Conservation (phyloP, 2,113 vertebrate species). For the Potamarius usumacintae region DNA sequence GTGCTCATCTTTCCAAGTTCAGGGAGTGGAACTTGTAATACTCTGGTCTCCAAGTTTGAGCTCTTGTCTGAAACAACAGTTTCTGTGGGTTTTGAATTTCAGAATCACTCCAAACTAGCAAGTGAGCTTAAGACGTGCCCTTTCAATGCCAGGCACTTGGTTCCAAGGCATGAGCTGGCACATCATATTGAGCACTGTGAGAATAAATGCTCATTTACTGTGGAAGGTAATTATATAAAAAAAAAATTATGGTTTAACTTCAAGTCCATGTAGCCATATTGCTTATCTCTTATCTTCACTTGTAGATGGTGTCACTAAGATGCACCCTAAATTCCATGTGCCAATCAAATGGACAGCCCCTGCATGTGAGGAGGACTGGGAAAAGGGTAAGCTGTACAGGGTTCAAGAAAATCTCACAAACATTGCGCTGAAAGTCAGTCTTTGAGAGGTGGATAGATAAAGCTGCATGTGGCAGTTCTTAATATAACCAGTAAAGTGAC, state of each 20-base stretch:
- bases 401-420: too few species aligned
- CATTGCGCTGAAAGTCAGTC: too few species aligned
- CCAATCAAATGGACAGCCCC: slow-evolving; percentile 62
- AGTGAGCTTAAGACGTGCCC: slow-evolving; percentile 75
- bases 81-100: not conserved
- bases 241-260: not conserved
- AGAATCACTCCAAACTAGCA: slow-evolving; percentile 78
- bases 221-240: slow-evolving; percentile 49
- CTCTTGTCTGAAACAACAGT: not conserved
- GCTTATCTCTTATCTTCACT: not conserved
- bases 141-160: slow-evolving; percentile 79
- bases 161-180: slow-evolving; percentile 69
- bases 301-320: slow-evolving; percentile 22
- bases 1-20: not conserved
- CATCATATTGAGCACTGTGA: slow-evolving; percentile 70
- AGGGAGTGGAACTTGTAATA: not conserved
- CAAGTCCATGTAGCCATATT: not conserved
- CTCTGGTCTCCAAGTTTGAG: not conserved
- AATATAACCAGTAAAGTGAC: too few species aligned
- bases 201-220: slow-evolving; percentile 46
- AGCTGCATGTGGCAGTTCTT: too few species aligned
- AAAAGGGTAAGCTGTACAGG: slow-evolving; percentile 57
- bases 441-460: too few species aligned
- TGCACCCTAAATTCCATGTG: slow-evolving; percentile 49
- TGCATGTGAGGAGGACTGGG: slow-evolving; percentile 68